phyloP scores from a whole-genome alignment of 2,888 invertebrate genomes.

The Malachius bipustulatus region DNA sequence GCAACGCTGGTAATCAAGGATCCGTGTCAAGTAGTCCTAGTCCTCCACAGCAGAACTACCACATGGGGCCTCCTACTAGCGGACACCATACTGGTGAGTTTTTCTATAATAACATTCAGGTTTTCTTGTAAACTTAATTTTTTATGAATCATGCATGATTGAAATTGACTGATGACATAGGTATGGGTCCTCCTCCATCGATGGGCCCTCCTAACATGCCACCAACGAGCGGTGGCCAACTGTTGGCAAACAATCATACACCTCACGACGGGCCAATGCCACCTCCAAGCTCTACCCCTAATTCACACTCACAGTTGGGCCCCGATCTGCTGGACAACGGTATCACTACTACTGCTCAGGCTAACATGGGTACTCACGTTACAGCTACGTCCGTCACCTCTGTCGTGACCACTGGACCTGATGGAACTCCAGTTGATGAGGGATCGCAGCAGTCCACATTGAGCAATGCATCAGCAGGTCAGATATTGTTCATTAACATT shows the following conservation, averaged over 20 bases:
- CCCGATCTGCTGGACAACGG: conserved; percentile 43
- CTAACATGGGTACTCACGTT: conserved; percentile 36
- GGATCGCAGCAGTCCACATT: conserved; percentile 87
- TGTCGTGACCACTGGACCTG: conserved; percentile 82
- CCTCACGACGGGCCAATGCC: conserved; percentile 34
- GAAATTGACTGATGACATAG: too few relatives aligned
- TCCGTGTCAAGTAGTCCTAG: conserved; percentile 49
- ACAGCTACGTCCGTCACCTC: conserved; percentile 55
- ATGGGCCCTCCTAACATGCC: conserved; percentile 58
- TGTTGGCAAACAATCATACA: conserved; percentile 34
- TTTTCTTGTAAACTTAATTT: too few relatives aligned
- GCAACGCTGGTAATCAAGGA: conserved; percentile 36
- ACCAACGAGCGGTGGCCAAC: conserved; percentile 39
- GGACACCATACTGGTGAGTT: too few relatives aligned
- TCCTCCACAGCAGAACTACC: conserved; percentile 44
- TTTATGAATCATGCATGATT: too few relatives aligned
- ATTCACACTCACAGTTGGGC: conserved; percentile 35
- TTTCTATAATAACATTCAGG: too few relatives aligned
- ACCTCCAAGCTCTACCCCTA: conserved; percentile 45
- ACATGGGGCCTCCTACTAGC: conserved; percentile 46
- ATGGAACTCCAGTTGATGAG: conserved; percentile 79
- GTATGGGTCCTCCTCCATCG: conserved; percentile 48
- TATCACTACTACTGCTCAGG: conserved; percentile 48
- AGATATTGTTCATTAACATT: too few relatives aligned
- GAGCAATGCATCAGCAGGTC: conserved; percentile 86